Evolutionary conservation across 2,113 vertebrate genomes (phyloP).

Genomic region (Xiphias gladius): DNA sequence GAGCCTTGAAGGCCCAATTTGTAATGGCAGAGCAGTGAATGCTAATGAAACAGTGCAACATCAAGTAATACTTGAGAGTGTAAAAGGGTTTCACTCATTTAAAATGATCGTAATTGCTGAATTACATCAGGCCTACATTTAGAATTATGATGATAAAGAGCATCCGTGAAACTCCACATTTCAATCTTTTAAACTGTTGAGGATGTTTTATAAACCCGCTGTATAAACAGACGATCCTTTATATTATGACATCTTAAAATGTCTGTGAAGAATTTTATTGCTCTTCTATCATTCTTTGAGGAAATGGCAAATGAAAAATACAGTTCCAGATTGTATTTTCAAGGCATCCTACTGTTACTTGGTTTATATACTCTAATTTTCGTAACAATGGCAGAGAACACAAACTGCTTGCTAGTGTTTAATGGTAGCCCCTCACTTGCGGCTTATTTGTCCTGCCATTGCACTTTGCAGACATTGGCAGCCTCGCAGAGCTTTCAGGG

Average conservation of each 20-base stretch:
- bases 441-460: not conserved
- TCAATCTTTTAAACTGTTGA: not conserved
- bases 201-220: not conserved
- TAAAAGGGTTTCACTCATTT: constrained; percentile 15
- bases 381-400: constrained; percentile 3
- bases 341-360: not conserved
- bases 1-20: constrained; percentile 39
- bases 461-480: not conserved
- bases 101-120: constrained; percentile 31
- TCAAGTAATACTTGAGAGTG: constrained; percentile 11
- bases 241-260: not conserved
- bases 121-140: not conserved
- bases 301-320: too few relatives aligned
- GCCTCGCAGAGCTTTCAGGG: not conserved
- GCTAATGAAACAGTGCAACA: constrained; percentile 27
- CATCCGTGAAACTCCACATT: constrained; percentile 11
- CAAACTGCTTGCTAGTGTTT: not conserved
- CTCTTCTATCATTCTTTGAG: not conserved
- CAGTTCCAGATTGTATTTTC: not conserved
- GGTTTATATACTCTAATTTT: not conserved
- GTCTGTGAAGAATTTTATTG: not conserved
- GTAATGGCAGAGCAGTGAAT: constrained; percentile 25
- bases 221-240: constrained; percentile 5
- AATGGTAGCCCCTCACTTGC: not conserved
- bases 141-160: constrained; percentile 19